Percentiles rank a stretch among this genome's conserved stretches.
phyloP scores from a whole-genome alignment of 1,140 invertebrate species.

The Pseudomyrmex dendroicus region DNA sequence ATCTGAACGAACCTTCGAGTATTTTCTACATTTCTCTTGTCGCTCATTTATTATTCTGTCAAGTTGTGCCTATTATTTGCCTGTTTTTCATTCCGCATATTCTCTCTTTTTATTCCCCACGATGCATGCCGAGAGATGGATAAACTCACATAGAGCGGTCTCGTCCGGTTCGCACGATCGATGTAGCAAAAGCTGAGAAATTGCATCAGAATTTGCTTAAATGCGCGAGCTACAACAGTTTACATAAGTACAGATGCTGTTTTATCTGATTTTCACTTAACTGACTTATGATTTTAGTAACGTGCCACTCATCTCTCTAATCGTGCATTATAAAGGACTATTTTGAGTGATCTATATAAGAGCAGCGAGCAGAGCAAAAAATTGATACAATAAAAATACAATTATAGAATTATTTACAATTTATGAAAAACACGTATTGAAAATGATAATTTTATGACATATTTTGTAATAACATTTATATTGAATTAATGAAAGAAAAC shows the following conservation, averaged over 20 bases:
- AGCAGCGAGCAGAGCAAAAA: too few relatives aligned
- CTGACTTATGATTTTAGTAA: constrained; percentile 2
- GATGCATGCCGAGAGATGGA: constrained; percentile 51
- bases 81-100: constrained; percentile 55
- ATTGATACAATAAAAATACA: too few relatives aligned
- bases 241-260: constrained; percentile 13
- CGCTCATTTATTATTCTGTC: constrained; percentile 78
- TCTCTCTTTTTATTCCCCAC: constrained; percentile 18
- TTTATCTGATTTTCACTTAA: constrained; percentile 29
- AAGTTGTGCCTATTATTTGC: constrained; percentile 72
- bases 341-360: too few relatives aligned
- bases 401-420: too few relatives aligned
- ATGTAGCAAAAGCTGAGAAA: constrained; percentile 39
- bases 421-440: too few relatives aligned
- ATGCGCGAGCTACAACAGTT: constrained; percentile 32
- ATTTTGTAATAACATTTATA: too few relatives aligned
- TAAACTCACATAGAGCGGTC: constrained; percentile 45
- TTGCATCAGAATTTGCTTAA: constrained; percentile 12
- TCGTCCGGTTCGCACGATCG: constrained; percentile 56
- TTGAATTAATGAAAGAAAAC: too few relatives aligned
- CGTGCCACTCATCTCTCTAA: too few relatives aligned
- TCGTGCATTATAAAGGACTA: too few relatives aligned
- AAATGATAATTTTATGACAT: too few relatives aligned
- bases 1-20: constrained; percentile 25
- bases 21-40: constrained; percentile 71